phyloP scores from a whole-genome alignment of 2,888 invertebrate genomes.

The Neuroscelio doddi region DNA sequence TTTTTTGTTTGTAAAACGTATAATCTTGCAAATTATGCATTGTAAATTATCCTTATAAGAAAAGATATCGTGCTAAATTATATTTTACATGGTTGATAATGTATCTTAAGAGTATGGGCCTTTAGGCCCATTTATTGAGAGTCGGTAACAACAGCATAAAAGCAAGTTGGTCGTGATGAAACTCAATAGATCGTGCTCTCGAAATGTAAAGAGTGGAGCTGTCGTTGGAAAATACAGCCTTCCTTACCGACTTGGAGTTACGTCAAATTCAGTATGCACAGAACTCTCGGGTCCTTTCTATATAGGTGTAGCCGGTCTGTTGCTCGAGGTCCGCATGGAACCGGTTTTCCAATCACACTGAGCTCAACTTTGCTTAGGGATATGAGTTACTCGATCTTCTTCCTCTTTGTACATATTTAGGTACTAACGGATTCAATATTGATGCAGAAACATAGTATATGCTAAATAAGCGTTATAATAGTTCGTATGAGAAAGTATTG shows the following conservation, averaged over 20 bases:
- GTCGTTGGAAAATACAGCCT: constrained; percentile 1
- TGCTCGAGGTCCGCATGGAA: constrained; percentile 22
- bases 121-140: constrained; percentile 10
- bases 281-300: constrained; percentile 13
- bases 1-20: not conserved
- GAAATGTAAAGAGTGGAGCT: not conserved
- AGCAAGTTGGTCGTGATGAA: constrained; percentile 3
- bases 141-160: constrained; percentile 26
- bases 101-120: constrained; percentile 3
- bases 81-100: constrained; percentile 12
- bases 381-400: constrained; percentile 58
- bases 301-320: constrained; percentile 14
- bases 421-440: constrained; percentile 21
- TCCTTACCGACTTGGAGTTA: constrained; percentile 28
- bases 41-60: too few species aligned
- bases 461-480: too few species aligned
- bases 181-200: constrained; percentile 4
- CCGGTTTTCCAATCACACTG: constrained; percentile 14
- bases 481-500: too few species aligned
- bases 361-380: constrained; percentile 42
- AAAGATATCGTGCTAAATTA: too few species aligned
- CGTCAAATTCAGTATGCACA: constrained; percentile 4
- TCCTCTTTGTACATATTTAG: constrained; percentile 47
- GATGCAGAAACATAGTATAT: constrained; percentile 17
- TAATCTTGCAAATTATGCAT: too few species aligned